Evolutionary conservation across 35 echinoderm and acorn worm species (phyloP), one percentile per base, ranked within the genome.

Genomic region (Ophioderma brevispina): DNA sequence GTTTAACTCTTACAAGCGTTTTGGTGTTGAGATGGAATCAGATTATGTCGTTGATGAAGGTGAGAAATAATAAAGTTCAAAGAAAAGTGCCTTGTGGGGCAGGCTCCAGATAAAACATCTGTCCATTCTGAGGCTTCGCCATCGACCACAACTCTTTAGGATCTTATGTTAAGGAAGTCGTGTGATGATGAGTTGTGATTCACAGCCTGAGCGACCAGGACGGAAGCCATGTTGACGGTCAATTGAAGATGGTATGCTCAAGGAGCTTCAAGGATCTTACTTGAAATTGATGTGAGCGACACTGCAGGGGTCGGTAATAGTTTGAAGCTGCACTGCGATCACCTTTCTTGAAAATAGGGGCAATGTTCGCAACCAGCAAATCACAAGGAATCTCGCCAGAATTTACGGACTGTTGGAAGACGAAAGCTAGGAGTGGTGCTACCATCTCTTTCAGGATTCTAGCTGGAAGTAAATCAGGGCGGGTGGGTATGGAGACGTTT

Each of bases 191-290:
- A 86, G 76, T 46, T 86, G 82, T 23, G 82, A 85, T 86, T 85
- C 82, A 38, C 81, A 86, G 36, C n/a, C n/a, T n/a, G 82, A 92
- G 31, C 80, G 90, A 35, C 38, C 76, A 40, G 77, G 84, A 14
- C 76, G 75, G 32, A 92, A 92, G 15, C 90, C 82, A 79, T 92
- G 90, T 50, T 92, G 90, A 32, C 84, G 36, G 14, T 83, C 38
- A 21, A 77, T 92, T 15, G 25, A 80, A 92, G 1, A 92, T 32
- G 37, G 86, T 86, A 80, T 85, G 90, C 63, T 92, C 90, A 40
- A 92, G 82, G 55, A 92, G 3, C 56, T 92, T 92, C 90, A 40
- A 92, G 82, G 55, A 92, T 19, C 56, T 92, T 92, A 78, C 90
- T 86, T 21, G 78, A 39, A 6, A 92, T 77, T 0, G 76, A 86